Evolutionary conservation across 64 coral and sea anemone genomes (phyloP).

Genomic region (Stylophora pistillata): DNA sequence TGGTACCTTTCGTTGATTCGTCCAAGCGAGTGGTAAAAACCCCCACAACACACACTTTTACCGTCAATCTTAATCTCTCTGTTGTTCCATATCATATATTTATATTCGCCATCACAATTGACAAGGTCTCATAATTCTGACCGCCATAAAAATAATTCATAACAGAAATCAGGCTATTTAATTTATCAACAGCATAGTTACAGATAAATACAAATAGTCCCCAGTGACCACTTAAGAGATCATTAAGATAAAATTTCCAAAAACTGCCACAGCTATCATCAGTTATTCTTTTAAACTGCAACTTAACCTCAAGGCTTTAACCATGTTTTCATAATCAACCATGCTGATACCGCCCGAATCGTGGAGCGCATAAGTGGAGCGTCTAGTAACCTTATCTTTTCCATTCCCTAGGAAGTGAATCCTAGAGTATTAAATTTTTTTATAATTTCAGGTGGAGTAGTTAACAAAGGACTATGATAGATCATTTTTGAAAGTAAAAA

Average conservation of each 20-base stretch:
- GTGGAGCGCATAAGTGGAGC: not conserved
- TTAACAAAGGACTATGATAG: not conserved
- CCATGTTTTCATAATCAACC: not conserved
- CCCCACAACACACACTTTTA: no score
- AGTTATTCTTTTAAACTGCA: not conserved
- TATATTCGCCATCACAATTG: not conserved
- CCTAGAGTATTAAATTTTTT: not conserved
- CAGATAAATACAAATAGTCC: not conserved
- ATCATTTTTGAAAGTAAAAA: not conserved
- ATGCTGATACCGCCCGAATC: not conserved
- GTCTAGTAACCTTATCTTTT: not conserved
- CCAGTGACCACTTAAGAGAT: not conserved
- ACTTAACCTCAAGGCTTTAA: not conserved
- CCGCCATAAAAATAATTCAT: not conserved
- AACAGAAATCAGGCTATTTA: not conserved
- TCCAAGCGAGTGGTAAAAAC: no score
- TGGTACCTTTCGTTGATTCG: no score
- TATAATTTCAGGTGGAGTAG: not conserved
- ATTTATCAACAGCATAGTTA: not conserved
- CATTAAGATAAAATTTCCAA: not conserved
- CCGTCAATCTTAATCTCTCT: not conserved
- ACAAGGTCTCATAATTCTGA: not conserved
- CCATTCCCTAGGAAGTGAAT: not conserved
- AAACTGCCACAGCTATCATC: not conserved
- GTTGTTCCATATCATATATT: not conserved